Evolutionary conservation across 2,113 vertebrate species (phyloP).

Genomic region (Atrichornis clamosus): DNA sequence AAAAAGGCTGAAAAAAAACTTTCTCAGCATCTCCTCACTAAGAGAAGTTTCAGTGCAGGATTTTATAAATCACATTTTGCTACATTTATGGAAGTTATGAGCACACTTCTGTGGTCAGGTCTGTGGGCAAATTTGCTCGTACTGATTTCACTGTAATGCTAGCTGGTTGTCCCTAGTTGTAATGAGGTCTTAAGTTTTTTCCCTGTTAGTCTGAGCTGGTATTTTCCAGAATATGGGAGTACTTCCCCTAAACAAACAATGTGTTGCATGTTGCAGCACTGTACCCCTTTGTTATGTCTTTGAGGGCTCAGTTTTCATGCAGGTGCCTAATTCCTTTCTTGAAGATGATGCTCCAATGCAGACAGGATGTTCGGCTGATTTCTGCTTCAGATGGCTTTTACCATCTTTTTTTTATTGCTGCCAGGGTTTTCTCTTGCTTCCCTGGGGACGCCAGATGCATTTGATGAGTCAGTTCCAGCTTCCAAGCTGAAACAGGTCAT

Average conservation of each 20-base stretch:
- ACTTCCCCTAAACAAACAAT: neutral
- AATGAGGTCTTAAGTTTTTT: neutral
- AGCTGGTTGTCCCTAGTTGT: neutral
- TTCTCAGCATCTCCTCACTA: neutral
- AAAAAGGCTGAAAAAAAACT: neutral
- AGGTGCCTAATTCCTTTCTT: neutral
- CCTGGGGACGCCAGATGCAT: conserved; percentile 41
- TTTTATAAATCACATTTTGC: neutral
- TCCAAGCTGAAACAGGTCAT: conserved; percentile 15
- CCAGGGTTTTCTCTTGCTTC: conserved; percentile 35
- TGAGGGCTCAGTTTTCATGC: neutral
- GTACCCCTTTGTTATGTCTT: neutral
- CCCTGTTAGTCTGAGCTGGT: neutral
- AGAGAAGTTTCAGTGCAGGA: neutral
- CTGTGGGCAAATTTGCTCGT: neutral
- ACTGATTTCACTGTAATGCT: neutral
- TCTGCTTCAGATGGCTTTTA: conserved; percentile 33
- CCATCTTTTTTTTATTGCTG: conserved; percentile 20
- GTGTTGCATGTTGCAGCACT: neutral
- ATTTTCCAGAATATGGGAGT: neutral
- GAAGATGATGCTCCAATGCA: neutral
- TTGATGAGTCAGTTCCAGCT: conserved; percentile 22
- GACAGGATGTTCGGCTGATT: neutral
- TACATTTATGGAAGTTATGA: neutral
- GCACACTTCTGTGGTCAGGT: neutral